Base-by-base conservation (phyloP, 2,888 invertebrate species). In the Mechanitis messenoides region DNA sequence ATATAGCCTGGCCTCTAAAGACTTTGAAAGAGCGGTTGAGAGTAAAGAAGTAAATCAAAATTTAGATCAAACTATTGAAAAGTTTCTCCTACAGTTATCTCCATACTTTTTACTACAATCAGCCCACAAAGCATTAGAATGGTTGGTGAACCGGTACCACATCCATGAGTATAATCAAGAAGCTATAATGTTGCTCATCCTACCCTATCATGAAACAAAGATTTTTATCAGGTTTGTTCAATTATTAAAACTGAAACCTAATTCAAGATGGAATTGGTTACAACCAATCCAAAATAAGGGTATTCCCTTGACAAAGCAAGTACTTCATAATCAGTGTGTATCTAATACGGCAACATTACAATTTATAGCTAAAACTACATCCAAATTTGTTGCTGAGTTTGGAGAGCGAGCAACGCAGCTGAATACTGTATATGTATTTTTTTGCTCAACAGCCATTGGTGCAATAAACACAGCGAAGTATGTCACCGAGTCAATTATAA, bases 201-300 rank as follows among this genome's bases (percentile, higher is more conserved):
- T 99, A 60, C 98, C 99, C 0, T 98, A 97, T 79, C 97, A 98
- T 81, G 96, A 97, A 74, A 96, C 97, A 0, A 95, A 95, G 69
- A 94, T 96, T 66, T 99, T 98, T 86, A 93, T 96, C 0, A 85
- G 93, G 72, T 92, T 96, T 56, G 79, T 98, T 1, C 96, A 97
- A 80, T 87, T 97, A 1, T 77, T 96, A 71, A 91, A 94, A 59
- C 79, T 98, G 11, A 91, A 91, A 31, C 85, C 92, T 6, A 72
- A 79, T 0, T 84, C 84, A n/a, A 89, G 91, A 62, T 97, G 96
- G 95, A 85, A 91, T 68, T 97, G 96, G 95, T 81, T 98, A 38
- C 81, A 91, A 38, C 89, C 93, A 0, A 77, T 96, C 3, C 95
- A 96, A 78, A 94, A 94, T 76, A 90, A 93, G 9, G 96, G 96